Evolutionary conservation across 2,113 vertebrate species (phyloP).

Genomic region (Pontoporia blainvillei): DNA sequence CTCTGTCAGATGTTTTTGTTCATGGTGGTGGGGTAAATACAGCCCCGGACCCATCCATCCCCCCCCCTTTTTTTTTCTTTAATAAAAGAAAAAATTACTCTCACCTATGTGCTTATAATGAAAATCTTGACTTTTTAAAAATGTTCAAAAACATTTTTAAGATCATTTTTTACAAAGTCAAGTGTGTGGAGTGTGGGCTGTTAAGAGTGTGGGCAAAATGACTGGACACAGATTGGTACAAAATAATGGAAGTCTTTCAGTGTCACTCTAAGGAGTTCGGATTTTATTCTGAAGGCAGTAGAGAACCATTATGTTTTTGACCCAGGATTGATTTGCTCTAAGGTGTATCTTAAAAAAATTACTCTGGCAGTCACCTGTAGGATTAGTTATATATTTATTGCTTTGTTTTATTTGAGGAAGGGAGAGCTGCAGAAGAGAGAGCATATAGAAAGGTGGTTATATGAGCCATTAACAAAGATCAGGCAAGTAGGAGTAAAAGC

Average conservation of each 20-base stretch:
- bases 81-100: not conserved
- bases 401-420: not conserved
- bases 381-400: not conserved
- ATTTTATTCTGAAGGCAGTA: not conserved
- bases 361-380: not conserved
- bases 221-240: not conserved
- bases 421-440: not conserved
- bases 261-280: not conserved
- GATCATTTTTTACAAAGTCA: not conserved
- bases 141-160: not conserved
- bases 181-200: not conserved
- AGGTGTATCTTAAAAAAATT: not conserved
- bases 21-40: not conserved
- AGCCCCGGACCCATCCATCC: not conserved
- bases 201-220: not conserved
- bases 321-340: not conserved
- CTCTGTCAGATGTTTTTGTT: not conserved
- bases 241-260: not conserved
- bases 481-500: not conserved
- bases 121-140: slow-evolving; percentile 7
- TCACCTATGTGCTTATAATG: not conserved
- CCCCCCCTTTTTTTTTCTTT: not conserved
- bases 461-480: not conserved
- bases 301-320: not conserved
- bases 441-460: not conserved